Percentiles rank a stretch among this genome's conserved stretches.
These are phyloP conservation scores for Lasioglossum marginatum DNA, from an alignment of 2,888 invertebrate genomes.

Conservation along the genomic window DNA sequence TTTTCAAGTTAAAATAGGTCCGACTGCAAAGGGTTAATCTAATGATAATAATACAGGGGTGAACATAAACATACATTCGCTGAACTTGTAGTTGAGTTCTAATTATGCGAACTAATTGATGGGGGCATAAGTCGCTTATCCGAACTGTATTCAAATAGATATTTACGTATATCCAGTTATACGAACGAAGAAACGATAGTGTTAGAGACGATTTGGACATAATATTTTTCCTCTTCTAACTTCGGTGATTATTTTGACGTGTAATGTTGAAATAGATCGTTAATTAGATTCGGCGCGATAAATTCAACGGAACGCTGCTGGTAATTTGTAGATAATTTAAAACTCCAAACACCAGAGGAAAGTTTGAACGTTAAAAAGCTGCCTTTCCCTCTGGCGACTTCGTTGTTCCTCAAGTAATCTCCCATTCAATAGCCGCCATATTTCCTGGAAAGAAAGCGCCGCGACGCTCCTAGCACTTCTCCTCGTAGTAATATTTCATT, in stretches of 20 bases:
- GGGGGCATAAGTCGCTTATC: too few species aligned
- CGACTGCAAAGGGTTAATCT: too few species aligned
- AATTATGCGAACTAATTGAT: too few species aligned
- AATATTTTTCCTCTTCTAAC: neutral
- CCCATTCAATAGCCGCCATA: neutral
- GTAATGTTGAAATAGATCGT: neutral
- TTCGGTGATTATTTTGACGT: neutral
- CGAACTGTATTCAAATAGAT: neutral
- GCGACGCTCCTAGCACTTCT: constrained; percentile 10
- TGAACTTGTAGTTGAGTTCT: too few species aligned
- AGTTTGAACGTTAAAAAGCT: constrained; percentile 12
- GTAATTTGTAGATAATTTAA: constrained; percentile 8
- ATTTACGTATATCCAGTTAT: too few species aligned
- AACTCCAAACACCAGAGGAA: neutral
- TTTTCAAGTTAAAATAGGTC: too few species aligned
- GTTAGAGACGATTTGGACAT: neutral
- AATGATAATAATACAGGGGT: too few species aligned
- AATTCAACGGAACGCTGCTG: neutral
- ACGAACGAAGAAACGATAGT: too few species aligned
- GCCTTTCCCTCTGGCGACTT: neutral
- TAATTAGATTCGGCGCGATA: neutral
- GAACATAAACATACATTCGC: too few species aligned
- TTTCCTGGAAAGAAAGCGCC: neutral
- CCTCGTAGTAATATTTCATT: constrained; percentile 41
- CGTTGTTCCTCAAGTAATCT: constrained; percentile 7